Evolutionary conservation across 2,888 invertebrate genomes (phyloP), one percentile per base, ranked within the genome.

Genomic region (Caenorhabditis virilis): DNA sequence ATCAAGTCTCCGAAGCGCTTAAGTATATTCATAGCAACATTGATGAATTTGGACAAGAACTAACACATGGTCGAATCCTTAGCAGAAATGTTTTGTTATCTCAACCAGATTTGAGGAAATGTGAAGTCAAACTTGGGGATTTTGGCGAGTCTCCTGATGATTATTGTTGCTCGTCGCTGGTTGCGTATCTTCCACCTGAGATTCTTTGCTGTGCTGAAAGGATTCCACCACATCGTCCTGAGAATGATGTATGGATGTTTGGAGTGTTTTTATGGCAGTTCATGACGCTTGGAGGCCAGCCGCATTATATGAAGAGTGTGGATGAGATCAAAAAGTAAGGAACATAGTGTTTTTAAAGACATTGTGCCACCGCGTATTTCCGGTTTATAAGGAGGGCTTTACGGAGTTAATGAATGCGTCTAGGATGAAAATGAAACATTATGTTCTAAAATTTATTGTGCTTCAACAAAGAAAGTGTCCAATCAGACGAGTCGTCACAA

Each of bases 211-310:
- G 78, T 30, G 46, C 73, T 22, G 79, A 80, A 42, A 49, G 59
- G 26, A 42, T 56, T 7, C 63, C 78, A 13, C 73, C 64, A 18
- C 81, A 81, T 57, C 67, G 78, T 7, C 70, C 78, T 2, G 81
- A 81, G 52, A 74, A 76, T 41, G 81, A 81, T 59, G 77, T 79
- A 15, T 81, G 81, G 78, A 79, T 79, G 79, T 78, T 79, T 38
- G 79, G 79, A 27, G 78, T 79, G 3, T 68, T 79, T 7, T 61
- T 69, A 20, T 81, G 79, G 80, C 78, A 81, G 50, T 81, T 79
- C 48, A 73, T 78, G 43, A 79, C 79, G 1, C 61, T 79, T 4
- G 78, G 79, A n/a, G 76, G 76, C n/a, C 71, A 74, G 16, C 78
- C 78, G 11, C 81, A 81, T 58, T 82, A 66, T 54, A 74, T 78